Evolutionary conservation across 2,888 invertebrate genomes (phyloP), one percentile per base, ranked within the genome.

Genomic region (Piscicola geometra): DNA sequence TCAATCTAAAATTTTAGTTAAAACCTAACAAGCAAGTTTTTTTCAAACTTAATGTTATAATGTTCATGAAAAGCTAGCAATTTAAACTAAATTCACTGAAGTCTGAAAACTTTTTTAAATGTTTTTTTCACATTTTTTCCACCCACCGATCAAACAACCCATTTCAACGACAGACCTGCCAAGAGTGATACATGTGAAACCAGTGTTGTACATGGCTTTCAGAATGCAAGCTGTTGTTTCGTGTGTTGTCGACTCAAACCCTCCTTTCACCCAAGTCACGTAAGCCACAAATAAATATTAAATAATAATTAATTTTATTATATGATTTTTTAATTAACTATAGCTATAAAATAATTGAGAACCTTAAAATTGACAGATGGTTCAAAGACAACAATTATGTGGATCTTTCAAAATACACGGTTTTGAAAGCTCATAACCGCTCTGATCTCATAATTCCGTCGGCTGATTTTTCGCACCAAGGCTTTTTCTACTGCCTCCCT

Each of bases 211-310:
- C 87, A 89, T 97, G 83, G 95, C 97, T 75, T 92, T 93, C 86
- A 92, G 94, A 70, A 88, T 95, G 85, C 93, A 93, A 21, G 85
- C 85, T 35, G 82, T 94, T 79, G 93, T 97, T 77, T 93, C 94
- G 85, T 97, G 97, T 87, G 93, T 93, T 87, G 94, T 96, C 84
- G 95, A 95, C 87, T 93, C 96, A 75, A 96, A 95, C 87, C 97
- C 97, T 60, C 93, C 94, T 71, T 90, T 95, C 81, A 93, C 94
- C 85, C 93, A 94, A 86, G 93, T 96, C 80, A 93, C 94, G 82
- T 97, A 5, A 67, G 67, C 21, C 30, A 12, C 64, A n/a, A n/a
- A n/a, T n/a, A n/a, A n/a, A n/a, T n/a, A n/a, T n/a, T n/a, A n/a
- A n/a, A n/a, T n/a, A n/a, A n/a, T n/a, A n/a, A n/a, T n/a, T n/a